Evolutionary conservation across 1,140 invertebrate genomes (phyloP).

Genomic region (Sminthurides bifidus): DNA sequence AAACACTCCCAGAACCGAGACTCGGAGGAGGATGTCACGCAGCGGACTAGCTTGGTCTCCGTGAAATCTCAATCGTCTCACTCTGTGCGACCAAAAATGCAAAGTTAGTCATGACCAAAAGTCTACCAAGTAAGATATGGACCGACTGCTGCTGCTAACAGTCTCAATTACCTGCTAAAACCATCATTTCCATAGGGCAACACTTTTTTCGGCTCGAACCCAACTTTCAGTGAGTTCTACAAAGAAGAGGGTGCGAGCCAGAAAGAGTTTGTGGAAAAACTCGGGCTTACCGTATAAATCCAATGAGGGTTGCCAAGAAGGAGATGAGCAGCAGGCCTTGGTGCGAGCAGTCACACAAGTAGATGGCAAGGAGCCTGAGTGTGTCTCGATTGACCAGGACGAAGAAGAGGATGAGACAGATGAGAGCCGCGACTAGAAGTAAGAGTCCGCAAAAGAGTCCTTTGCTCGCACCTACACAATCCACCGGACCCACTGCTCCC

Average conservation of each 20-base stretch:
- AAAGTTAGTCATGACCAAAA: not conserved
- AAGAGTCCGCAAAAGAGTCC: conserved; percentile 87
- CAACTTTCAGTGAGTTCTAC: not conserved
- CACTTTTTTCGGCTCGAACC: not conserved
- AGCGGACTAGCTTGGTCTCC: conserved; percentile 68
- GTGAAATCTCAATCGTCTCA: conserved; percentile 74
- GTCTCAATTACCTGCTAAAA: no score
- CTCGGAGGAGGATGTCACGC: conserved; percentile 76
- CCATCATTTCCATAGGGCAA: conserved; percentile 7
- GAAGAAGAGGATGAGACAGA: conserved; percentile 88
- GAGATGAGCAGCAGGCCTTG: conserved; percentile 74
- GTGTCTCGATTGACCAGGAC: conserved; percentile 73
- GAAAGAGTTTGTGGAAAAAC: not conserved
- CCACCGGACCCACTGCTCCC: conserved; percentile 51
- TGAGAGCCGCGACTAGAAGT: conserved; percentile 75
- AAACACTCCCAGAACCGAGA: conserved; percentile 83
- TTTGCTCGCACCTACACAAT: conserved; percentile 83
- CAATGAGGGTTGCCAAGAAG: conserved; percentile 76
- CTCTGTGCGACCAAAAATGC: conserved; percentile 48
- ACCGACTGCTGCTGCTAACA: not conserved
- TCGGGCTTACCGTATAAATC: conserved; percentile 61
- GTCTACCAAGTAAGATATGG: not conserved
- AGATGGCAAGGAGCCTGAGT: conserved; percentile 62
- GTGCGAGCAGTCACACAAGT: conserved; percentile 79
- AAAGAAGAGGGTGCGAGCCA: not conserved